Conservation (phyloP, 2,797 vertebrate species). For the Hybognathus amarus region DNA sequence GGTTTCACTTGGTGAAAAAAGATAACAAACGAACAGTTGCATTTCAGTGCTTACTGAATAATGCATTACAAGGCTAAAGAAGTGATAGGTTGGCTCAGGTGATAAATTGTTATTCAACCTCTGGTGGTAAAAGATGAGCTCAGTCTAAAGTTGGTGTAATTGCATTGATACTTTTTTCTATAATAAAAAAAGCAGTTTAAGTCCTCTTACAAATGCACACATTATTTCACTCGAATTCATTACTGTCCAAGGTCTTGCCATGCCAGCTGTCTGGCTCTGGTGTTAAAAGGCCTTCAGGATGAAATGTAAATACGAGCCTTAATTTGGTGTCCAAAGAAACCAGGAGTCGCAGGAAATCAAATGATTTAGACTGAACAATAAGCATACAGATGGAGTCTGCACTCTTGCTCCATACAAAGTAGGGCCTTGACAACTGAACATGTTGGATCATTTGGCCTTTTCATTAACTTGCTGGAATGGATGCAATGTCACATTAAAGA, state of each 20-base stretch:
- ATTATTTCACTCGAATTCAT: constrained; percentile 48
- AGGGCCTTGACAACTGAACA: constrained; percentile 47
- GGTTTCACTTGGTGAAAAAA: not conserved
- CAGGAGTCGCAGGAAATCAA: constrained; percentile 59
- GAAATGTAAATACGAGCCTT: constrained; percentile 57
- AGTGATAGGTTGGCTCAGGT: constrained; percentile 5
- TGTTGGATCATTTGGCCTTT: constrained; percentile 44
- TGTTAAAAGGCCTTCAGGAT: constrained; percentile 50
- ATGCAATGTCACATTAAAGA: constrained; percentile 47
- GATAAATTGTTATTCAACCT: constrained; percentile 19
- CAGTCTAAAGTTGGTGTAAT: not conserved
- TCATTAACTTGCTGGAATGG: constrained; percentile 60
- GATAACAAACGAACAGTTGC: not conserved
- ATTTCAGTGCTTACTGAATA: not conserved
- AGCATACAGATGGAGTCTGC: constrained; percentile 57
- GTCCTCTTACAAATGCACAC: constrained; percentile 39
- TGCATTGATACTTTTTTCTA: constrained; percentile 13
- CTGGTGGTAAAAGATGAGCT: not conserved
- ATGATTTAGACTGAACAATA: constrained; percentile 60
- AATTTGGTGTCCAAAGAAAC: constrained; percentile 52
- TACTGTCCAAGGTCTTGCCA: constrained; percentile 44
- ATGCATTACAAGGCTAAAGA: not conserved
- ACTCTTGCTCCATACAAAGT: constrained; percentile 43
- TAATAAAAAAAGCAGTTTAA: not conserved
- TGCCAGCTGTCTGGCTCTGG: constrained; percentile 47